Conservation (phyloP, 1,140 invertebrate genomes). For the Bombus confusus region DNA sequence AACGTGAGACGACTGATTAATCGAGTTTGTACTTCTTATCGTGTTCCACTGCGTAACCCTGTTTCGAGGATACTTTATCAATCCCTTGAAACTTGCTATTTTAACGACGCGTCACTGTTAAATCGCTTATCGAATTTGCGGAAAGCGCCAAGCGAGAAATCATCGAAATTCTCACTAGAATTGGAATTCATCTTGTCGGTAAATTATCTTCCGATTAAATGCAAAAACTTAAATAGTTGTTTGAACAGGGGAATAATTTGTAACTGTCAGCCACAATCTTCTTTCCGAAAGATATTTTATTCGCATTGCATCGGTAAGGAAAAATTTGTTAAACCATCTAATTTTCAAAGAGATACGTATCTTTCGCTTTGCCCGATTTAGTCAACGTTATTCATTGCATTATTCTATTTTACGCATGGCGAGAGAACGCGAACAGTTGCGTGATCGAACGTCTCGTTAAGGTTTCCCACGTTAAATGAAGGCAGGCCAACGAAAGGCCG, state of each 20-base stretch:
- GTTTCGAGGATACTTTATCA: not conserved
- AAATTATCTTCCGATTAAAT: not conserved
- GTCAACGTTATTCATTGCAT: too few species aligned
- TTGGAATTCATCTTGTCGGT: not conserved
- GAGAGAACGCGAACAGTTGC: not conserved
- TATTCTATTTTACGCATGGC: too few species aligned
- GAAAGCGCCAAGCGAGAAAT: not conserved
- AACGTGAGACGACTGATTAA: slow-evolving; percentile 31
- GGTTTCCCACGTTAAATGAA: not conserved
- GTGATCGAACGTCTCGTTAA: not conserved
- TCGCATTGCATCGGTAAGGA: too few species aligned
- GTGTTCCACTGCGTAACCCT: not conserved
- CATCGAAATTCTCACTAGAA: not conserved
- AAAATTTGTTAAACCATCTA: too few species aligned
- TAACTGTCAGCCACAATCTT: too few species aligned
- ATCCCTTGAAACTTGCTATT: slow-evolving; percentile 1
- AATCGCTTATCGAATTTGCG: not conserved
- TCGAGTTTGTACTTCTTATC: slow-evolving; percentile 35
- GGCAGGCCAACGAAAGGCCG: not conserved
- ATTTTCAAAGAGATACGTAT: too few species aligned
- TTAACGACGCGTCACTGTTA: slow-evolving; percentile 1
- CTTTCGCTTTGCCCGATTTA: too few species aligned
- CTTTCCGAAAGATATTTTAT: too few species aligned
- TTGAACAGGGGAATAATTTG: too few species aligned
- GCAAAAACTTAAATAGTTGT: not conserved